Base-by-base conservation (phyloP, 2,113 vertebrate genomes). In the Platysteira castanea region DNA sequence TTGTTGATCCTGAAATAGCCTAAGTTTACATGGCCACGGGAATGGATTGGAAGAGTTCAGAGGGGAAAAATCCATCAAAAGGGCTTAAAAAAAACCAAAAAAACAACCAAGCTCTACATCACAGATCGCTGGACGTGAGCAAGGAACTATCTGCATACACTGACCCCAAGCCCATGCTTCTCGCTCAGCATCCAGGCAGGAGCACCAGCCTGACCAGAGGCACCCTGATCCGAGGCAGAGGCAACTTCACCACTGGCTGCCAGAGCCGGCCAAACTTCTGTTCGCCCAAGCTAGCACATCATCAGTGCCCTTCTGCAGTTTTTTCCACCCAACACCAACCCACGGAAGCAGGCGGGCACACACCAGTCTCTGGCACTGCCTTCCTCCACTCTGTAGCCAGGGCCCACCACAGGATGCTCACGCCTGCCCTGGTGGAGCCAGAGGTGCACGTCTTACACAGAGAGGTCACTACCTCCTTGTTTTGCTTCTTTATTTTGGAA, bases 1-100 rank as follows among this genome's bases (percentile, higher is more conserved):
- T 74, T 95, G 86, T 56, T 93, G 76, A 30, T 96, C 93, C 96
- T 6, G 13, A 96, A 97, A 96, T 93, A 95, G 93, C 83, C 68
- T 89, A 42, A 92, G 88, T 95, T 96, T 96, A 95, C 89, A 84
- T 1, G 26, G 37, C 35, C 1, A 6, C 2, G 5, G 83, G 47
- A 90, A 93, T 18, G 46, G 54, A 95, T 21, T 92, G 90, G 89
- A 61, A 67, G 91, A 95, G 44, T 92, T 94, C 90, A 93, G 39
- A 61, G 44, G 60, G 68, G 83, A 84, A 92, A 90, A 93, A 96
- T 95, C 73, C 60, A 95, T 63, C 79, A 92, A 77, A 88, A 74
- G 19, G 28, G n/a, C 35, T 92, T 61, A 1, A 33, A n/a, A 77
- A 65, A 39, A 75, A 50, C 21, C n/a, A 23, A 73, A n/a, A n/a